Base-by-base conservation (phyloP, 2,797 vertebrate genomes). In the Crenuchus spilurus region DNA sequence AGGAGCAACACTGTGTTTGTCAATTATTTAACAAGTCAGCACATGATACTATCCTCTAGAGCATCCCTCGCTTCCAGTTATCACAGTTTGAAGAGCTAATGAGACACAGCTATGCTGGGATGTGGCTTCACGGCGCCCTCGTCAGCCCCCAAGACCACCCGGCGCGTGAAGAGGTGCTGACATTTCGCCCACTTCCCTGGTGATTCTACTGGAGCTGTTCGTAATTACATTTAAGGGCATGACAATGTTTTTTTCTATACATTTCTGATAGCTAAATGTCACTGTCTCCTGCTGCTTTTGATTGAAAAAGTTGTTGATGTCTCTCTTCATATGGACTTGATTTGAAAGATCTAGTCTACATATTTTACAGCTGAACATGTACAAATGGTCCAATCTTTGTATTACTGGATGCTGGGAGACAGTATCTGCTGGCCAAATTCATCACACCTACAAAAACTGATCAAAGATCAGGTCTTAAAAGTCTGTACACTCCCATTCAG, bases 211-310 rank as follows among this genome's bases (percentile, higher is more conserved):
- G 48, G 54, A 22, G 60, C 70, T 77, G 28, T 80, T 72, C 67
- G 57, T 79, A 77, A 81, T 78, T 80, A 80, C 62, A 81, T 70
- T 71, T 63, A 81, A 81, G 72, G 72, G 65, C 75, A 70, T 65
- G 77, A 72, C 75, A 80, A 62, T 71, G 68, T 80, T 78, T 82
- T 78, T 37, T 58, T 54, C 70, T 52, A 44, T 44, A 49, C 61
- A 55, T 71, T 71, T 81, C 76, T 77, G 41, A 69, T 49, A 63
- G 67, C 61, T 81, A 75, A 81, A 82, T 83, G 79, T 76, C 77
- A 78, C 42, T 22, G 65, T 58, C n/a, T 18, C 76, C 74, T 66
- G 63, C 75, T 77, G 75, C 13, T 51, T 75, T 20, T 41, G 55
- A 2, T 51, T 55, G 39, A 30, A 28, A 54, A 54, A 35, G 7